Conservation (phyloP, 2,888 invertebrate genomes). For the Polydrusus cervinus region DNA sequence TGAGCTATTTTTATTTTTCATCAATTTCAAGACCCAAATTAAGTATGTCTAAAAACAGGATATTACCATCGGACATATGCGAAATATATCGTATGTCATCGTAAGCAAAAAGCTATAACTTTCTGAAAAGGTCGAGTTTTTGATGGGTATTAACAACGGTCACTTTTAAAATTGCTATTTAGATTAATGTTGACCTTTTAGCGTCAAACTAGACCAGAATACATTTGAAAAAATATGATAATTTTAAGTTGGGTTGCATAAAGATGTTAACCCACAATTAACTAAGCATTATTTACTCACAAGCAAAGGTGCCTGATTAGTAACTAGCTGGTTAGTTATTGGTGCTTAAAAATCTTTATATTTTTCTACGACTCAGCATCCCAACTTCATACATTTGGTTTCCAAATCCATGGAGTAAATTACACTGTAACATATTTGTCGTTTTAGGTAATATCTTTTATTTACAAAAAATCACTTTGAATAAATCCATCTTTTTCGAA, state of each 20-base stretch:
- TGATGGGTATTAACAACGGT: slow-evolving; percentile 39
- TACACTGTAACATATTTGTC: no score
- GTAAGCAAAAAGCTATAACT: slow-evolving; percentile 25
- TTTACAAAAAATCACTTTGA: no score
- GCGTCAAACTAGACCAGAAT: slow-evolving; percentile 29
- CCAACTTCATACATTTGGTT: no score
- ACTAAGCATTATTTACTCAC: no score
- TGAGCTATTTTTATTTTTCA: slow-evolving; percentile 7
- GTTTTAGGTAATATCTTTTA: no score
- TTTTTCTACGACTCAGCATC: no score
- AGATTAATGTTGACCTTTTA: slow-evolving; percentile 43
- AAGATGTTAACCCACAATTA: no score
- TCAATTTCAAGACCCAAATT: slow-evolving; percentile 13
- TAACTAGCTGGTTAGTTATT: no score
- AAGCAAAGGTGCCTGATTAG: no score
- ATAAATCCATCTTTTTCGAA: no score
- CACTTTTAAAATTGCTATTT: slow-evolving; percentile 45
- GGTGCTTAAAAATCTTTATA: no score
- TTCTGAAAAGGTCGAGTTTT: slow-evolving; percentile 35
- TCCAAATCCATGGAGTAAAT: no score
- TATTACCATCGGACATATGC: slow-evolving; percentile 43
- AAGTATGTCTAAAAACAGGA: slow-evolving; percentile 50
- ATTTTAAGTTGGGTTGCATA: not conserved
- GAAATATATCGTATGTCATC: slow-evolving; percentile 44
- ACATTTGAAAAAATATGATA: not conserved